Conservation (phyloP, 2,888 invertebrate genomes). For the Philereme transversata region DNA sequence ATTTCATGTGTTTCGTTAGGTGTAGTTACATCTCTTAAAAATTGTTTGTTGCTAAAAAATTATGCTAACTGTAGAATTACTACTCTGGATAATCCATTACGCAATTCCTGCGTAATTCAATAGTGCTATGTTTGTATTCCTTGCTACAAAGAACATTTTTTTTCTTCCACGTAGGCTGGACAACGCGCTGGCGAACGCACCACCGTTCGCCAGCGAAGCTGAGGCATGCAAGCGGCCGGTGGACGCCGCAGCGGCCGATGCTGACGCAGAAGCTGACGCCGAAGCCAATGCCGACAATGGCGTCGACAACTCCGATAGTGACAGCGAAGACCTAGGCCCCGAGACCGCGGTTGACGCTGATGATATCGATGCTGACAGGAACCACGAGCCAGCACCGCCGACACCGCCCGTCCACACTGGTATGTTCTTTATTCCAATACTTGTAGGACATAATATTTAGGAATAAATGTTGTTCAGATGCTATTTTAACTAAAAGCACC, state of each 20-base stretch:
- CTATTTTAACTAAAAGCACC: too few species aligned
- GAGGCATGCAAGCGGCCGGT: conserved; percentile 67
- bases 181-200: conserved; percentile 77
- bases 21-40: too few species aligned
- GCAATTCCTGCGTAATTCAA: neutral
- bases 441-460: neutral
- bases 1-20: too few species aligned
- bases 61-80: too few species aligned
- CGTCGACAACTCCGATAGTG: conserved; percentile 78
- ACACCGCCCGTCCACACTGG: conserved; percentile 85
- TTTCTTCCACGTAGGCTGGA: conserved; percentile 65
- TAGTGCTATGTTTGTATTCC: neutral
- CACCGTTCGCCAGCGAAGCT: conserved; percentile 73
- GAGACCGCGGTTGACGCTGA: conserved; percentile 90
- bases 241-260: conserved; percentile 53
- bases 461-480: too few species aligned
- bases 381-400: conserved; percentile 78
- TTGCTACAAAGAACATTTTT: neutral
- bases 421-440: conserved; percentile 41
- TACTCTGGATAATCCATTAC: too few species aligned
- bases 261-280: conserved; percentile 46
- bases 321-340: conserved; percentile 88
- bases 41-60: too few species aligned
- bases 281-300: conserved; percentile 60
- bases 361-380: conserved; percentile 79